Base-by-base conservation (phyloP, 2,888 invertebrate genomes). In the Xestia rhomboidea region DNA sequence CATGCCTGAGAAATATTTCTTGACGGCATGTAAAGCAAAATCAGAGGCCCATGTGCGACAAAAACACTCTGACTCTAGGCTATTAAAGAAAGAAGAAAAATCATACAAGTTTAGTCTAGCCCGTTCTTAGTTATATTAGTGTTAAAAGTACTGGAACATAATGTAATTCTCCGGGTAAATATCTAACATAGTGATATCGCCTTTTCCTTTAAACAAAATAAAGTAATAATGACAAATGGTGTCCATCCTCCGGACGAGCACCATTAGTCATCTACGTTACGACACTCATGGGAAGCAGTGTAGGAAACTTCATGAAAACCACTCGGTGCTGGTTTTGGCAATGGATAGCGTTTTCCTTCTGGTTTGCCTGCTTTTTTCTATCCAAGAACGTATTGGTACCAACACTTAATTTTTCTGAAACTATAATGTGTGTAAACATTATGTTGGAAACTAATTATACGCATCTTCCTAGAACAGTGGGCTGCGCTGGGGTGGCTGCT, bases 161-260 rank as follows among this genome's bases (percentile, higher is more conserved):
- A 11, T 24, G 62, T 24, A 34, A 38, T 38, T 63, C 11, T 72
- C 18, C 44, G 13, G 11, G 27, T 69, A 44, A 27, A n/a, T 30
- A 7, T 6, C 27, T 18, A 38, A 46, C 13, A 46, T 38, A 44
- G 41, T 34, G 7, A 49, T 41, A 34, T 44, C 18, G 10, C 18
- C 7, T 13, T 76, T 69, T 30, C 30, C 38, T 73, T 73, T 81
- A 64, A 81, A 73, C 30, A 73, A 81, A 78, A 81, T 81, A 78
- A 64, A 41, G 54, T 78, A 81, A 77, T 63, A 80, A 71, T 80
- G 62, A 77, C 30, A 54, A 81, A 78, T 81, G 15, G 30, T 81
- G 46, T 64, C 44, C 73, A 63, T 18, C 41, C 7, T 62, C 38
- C 46, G 38, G 38, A 41, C n/a, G 21, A 5, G 8, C 4, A 46